These are phyloP conservation scores for Whitmania pigra DNA, from an alignment of 1,140 invertebrate genomes.

Conservation along the genomic window DNA sequence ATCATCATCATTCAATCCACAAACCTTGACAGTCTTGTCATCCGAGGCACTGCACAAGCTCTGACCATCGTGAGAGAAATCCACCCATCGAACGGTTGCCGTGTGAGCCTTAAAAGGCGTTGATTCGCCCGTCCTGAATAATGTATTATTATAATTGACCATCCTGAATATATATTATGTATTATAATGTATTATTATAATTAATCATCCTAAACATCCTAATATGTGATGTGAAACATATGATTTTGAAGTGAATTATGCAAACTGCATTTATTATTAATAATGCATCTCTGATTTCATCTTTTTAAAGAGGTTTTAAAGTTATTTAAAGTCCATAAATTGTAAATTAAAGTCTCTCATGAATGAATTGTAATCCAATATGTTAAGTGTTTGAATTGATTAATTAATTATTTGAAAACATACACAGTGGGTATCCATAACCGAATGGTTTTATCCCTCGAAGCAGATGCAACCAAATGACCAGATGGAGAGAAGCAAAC, in stretches of 20 bases:
- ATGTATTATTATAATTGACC: too few species aligned
- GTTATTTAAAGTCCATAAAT: too few species aligned
- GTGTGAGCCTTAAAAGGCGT: constrained; percentile 66
- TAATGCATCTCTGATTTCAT: too few species aligned
- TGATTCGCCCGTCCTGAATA: constrained; percentile 45
- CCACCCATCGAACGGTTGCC: constrained; percentile 60
- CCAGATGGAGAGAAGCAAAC: constrained; percentile 66
- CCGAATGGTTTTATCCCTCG: constrained; percentile 65
- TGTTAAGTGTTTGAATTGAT: neutral
- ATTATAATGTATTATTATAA: too few species aligned
- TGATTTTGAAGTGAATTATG: too few species aligned
- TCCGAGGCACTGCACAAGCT: constrained; percentile 67
- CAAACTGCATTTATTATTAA: neutral
- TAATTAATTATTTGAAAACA: constrained; percentile 39
- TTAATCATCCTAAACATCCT: too few species aligned
- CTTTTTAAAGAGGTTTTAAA: too few species aligned
- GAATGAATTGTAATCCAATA: too few species aligned
- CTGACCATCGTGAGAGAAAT: constrained; percentile 63
- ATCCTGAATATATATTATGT: too few species aligned
- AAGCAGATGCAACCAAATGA: constrained; percentile 65
- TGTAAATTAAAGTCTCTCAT: too few species aligned
- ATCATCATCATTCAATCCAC: neutral
- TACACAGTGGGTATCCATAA: constrained; percentile 71
- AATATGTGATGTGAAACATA: too few species aligned
- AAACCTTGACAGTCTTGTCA: constrained; percentile 68